Percentiles rank a stretch among this genome's conserved stretches.
phyloP scores from a whole-genome alignment of 2,797 vertebrate species.

The Rhynchotus rufescens region DNA sequence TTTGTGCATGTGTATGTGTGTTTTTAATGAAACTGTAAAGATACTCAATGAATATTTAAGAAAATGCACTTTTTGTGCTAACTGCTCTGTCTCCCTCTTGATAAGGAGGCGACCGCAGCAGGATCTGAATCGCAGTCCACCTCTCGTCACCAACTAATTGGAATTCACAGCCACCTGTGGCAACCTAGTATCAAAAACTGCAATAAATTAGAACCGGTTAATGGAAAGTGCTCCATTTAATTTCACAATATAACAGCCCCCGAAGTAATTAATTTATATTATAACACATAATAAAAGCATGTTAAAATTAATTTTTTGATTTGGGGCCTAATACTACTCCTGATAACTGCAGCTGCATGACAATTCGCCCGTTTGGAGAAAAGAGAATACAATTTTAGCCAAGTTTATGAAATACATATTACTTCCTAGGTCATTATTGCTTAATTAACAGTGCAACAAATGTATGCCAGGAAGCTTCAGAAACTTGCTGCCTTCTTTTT shows the following conservation, averaged over 20 bases:
- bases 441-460: constrained; percentile 1
- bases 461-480: not conserved
- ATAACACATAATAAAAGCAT: constrained; percentile 30
- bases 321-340: not conserved
- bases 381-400: not conserved
- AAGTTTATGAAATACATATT: constrained; percentile 27
- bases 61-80: not conserved
- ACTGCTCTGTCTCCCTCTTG: not conserved
- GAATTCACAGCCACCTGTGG: constrained; percentile 12
- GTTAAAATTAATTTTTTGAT: constrained; percentile 39
- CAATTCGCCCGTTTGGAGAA: not conserved
- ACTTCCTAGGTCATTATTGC: not conserved
- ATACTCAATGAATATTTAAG: not conserved
- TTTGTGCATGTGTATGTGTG: not conserved
- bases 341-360: constrained; percentile 1
- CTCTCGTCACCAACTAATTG: constrained; percentile 6
- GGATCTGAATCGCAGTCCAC: not conserved
- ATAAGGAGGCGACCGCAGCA: not conserved
- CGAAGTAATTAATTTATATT: constrained; percentile 45
- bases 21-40: not conserved
- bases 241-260: constrained; percentile 33
- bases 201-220: constrained; percentile 36
- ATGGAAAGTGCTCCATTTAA: constrained; percentile 29
- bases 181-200: not conserved
- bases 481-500: constrained; percentile 30